These are phyloP conservation scores for Tapirus terrestris DNA, from an alignment of 2,113 vertebrate genomes.

Conservation along the genomic window DNA sequence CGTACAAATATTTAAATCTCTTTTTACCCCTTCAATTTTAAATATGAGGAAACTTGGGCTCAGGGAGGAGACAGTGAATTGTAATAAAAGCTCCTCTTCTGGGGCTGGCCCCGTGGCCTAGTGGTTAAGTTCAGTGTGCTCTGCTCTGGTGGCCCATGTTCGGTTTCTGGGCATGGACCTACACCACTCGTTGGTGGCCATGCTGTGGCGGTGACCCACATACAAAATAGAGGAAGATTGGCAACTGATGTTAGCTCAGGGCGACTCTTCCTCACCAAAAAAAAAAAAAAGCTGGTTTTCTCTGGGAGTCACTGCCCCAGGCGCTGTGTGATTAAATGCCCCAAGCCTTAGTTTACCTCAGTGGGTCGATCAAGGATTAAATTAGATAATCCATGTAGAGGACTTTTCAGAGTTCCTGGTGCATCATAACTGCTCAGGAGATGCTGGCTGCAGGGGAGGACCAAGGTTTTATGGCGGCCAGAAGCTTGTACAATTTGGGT, in stretches of 20 bases:
- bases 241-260: too few relatives aligned
- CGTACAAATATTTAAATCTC: background rate
- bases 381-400: background rate
- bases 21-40: background rate
- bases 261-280: too few relatives aligned
- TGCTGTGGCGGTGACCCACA: too few relatives aligned
- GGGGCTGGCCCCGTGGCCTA: too few relatives aligned
- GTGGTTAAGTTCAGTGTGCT: too few relatives aligned
- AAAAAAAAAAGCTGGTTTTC: too few relatives aligned
- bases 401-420: background rate
- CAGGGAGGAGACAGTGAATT: background rate
- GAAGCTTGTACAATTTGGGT: background rate
- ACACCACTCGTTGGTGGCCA: too few relatives aligned
- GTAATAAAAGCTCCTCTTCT: background rate
- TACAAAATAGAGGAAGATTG: too few relatives aligned
- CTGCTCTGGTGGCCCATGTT: too few relatives aligned
- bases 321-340: background rate
- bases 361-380: background rate
- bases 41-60: background rate
- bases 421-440: background rate
- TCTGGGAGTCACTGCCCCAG: too few relatives aligned
- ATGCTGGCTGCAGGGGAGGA: background rate
- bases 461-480: background rate
- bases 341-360: background rate
- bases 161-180: too few relatives aligned